Evolutionary conservation across 2,888 invertebrate species (phyloP).

Genomic region (Scaptomyza cyrtandrae): DNA sequence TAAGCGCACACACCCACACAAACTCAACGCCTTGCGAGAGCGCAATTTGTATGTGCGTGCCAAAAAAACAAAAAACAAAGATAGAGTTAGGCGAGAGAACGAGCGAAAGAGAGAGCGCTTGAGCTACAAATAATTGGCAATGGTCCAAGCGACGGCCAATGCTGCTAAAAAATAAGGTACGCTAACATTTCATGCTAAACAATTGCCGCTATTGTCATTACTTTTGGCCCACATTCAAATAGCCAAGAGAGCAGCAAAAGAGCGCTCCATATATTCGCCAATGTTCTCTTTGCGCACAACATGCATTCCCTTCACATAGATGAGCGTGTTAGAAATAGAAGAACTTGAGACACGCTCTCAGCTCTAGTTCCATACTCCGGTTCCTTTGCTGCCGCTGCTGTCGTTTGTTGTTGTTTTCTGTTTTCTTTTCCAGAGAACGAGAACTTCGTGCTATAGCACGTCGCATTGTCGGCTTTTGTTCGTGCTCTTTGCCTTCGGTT

Average conservation of each 20-base stretch:
- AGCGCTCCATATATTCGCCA: conserved; percentile 22
- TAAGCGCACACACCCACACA: conserved; percentile 45
- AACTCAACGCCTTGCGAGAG: conserved; percentile 39
- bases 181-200: conserved; percentile 58
- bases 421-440: conserved; percentile 54
- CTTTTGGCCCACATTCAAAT: conserved; percentile 75
- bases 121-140: conserved; percentile 45
- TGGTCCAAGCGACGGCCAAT: conserved; percentile 43
- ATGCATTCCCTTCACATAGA: conserved; percentile 47
- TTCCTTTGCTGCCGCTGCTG: conserved; percentile 56
- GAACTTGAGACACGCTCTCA: conserved; percentile 46
- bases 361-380: conserved; percentile 58
- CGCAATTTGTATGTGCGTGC: conserved; percentile 26
- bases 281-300: conserved; percentile 46
- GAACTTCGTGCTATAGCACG: conserved; percentile 57
- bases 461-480: conserved; percentile 57
- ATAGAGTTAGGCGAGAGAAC: conserved; percentile 3
- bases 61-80: conserved; percentile 17
- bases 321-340: conserved; percentile 18
- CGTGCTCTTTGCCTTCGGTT: conserved; percentile 53
- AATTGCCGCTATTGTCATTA: conserved; percentile 76
- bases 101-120: conserved; percentile 23
- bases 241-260: conserved; percentile 52
- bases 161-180: conserved; percentile 32
- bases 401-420: conserved; percentile 24